Conservation (phyloP, 1,140 invertebrate species). For the Pseudobourletiella spinata region DNA sequence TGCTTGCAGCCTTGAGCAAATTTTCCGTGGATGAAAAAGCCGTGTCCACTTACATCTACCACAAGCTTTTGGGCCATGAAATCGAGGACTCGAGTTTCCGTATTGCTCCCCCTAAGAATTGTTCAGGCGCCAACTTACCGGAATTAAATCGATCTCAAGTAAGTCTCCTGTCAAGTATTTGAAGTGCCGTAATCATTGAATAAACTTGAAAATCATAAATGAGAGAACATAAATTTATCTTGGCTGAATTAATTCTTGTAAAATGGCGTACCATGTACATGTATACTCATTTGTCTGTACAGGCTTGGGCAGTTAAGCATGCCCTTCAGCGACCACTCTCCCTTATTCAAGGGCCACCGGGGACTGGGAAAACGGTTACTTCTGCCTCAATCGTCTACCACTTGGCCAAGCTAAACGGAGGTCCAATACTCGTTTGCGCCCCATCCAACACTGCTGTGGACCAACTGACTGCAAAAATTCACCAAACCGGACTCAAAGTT, state of each 20-base stretch:
- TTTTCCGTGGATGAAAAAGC: slow-evolving; percentile 94
- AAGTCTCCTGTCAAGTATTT: too few species aligned
- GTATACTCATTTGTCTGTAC: too few species aligned
- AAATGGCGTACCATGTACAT: too few species aligned
- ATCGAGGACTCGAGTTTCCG: slow-evolving; percentile 89
- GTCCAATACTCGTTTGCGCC: slow-evolving; percentile 94
- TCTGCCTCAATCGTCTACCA: slow-evolving; percentile 99
- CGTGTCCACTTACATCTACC: slow-evolving; percentile 96
- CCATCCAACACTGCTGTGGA: slow-evolving; percentile 99
- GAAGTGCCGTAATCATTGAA: too few species aligned
- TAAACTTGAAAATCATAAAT: too few species aligned
- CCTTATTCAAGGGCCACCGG: slow-evolving; percentile 71
- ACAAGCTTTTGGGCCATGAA: slow-evolving; percentile 90
- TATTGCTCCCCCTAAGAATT: slow-evolving; percentile 86
- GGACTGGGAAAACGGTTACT: slow-evolving; percentile 55
- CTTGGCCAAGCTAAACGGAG: slow-evolving; percentile 79
- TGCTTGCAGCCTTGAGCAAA: slow-evolving; percentile 88
- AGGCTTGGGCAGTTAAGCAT: slow-evolving; percentile 98
- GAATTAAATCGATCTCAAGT: slow-evolving; percentile 90
- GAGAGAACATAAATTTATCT: too few species aligned
- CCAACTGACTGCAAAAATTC: slow-evolving; percentile 97
- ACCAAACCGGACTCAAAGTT: slow-evolving; percentile 92
- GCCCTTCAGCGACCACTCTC: slow-evolving; percentile 93
- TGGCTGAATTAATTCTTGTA: too few species aligned
- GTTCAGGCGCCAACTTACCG: slow-evolving; percentile 92